Evolutionary conservation across 2,888 invertebrate species (phyloP).

Genomic region (Lasioglossum leucozonium): DNA sequence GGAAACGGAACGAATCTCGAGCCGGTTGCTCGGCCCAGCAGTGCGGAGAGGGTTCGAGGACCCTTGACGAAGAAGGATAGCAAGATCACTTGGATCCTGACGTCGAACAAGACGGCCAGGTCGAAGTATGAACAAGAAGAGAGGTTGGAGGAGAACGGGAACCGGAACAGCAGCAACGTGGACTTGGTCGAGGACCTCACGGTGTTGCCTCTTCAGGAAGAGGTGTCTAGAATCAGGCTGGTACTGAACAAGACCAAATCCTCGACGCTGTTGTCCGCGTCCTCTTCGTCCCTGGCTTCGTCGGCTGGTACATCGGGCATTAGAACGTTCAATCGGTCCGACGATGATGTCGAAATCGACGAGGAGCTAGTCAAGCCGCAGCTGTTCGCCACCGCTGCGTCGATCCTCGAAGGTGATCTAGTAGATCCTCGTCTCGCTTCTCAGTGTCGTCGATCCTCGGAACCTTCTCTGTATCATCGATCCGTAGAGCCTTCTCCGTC

Average conservation of each 20-base stretch:
- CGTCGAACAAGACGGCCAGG: constrained; percentile 69
- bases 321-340: constrained; percentile 74
- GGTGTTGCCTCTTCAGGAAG: constrained; percentile 76
- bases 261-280: constrained; percentile 45
- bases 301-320: constrained; percentile 59
- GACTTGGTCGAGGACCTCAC: constrained; percentile 64
- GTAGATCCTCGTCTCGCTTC: not conserved
- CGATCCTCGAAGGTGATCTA: constrained; percentile 75
- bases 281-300: constrained; percentile 49
- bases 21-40: constrained; percentile 33
- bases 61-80: constrained; percentile 73
- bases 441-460: not conserved
- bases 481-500: not conserved
- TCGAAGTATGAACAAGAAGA: constrained; percentile 71
- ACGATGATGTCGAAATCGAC: constrained; percentile 74
- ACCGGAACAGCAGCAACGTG: constrained; percentile 48
- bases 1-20: constrained; percentile 33
- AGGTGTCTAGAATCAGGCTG: constrained; percentile 73
- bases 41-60: constrained; percentile 47
- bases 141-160: constrained; percentile 49
- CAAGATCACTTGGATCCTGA: constrained; percentile 76
- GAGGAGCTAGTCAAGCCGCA: constrained; percentile 74
- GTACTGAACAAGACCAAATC: constrained; percentile 75
- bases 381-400: constrained; percentile 77
- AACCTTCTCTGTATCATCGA: not conserved